Evolutionary conservation across 2,113 vertebrate species (phyloP), one percentile per base, ranked within the genome.

Genomic region (Perca flavescens): DNA sequence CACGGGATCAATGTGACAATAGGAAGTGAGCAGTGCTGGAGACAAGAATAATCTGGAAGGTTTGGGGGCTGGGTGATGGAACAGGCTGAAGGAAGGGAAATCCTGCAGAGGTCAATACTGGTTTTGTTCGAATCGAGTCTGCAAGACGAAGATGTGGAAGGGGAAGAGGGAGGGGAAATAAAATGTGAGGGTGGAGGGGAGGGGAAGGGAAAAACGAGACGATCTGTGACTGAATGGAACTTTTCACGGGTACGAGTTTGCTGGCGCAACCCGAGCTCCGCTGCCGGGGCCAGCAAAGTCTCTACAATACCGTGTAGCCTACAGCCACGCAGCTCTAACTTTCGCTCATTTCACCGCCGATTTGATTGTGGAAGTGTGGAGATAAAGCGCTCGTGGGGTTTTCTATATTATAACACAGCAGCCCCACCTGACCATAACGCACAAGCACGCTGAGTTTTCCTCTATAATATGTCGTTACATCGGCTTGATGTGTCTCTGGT

Each of bases 141-240:
- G 2, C 36, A 47, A 49, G 16, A 43, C 31, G 54, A 50, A 69
- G n/a, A 79, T 80, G 76, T 71, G 80, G 88, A 80, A 70, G 68
- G 56, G 60, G 69, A 47, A 50, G 6, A 62, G 56, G 79, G 82
- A 60, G 80, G 70, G 22, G 25, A 5, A n/a, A 0, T 10, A 31
- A n/a, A 16, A 22, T 21, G 28, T 52, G 56, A 71, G 79, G 67
- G 62, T 5, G 5, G 67, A 25, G 14, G 11, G 49, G 28, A 34
- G 31, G 22, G 22, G 28, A 28, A 2, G 28, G 19, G 5, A 14
- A 6, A 54, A 1, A 4, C 43, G 54, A 62, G 66, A 77, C 61
- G 53, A 70, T 60, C 62, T 68, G 81, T 84, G 88, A 88, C 77
- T 90, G 71, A 88, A 86, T 87, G 83, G 87, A 87, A 89, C 78